Conservation (phyloP, 2,888 invertebrate species). For the Galerucella pusilla region DNA sequence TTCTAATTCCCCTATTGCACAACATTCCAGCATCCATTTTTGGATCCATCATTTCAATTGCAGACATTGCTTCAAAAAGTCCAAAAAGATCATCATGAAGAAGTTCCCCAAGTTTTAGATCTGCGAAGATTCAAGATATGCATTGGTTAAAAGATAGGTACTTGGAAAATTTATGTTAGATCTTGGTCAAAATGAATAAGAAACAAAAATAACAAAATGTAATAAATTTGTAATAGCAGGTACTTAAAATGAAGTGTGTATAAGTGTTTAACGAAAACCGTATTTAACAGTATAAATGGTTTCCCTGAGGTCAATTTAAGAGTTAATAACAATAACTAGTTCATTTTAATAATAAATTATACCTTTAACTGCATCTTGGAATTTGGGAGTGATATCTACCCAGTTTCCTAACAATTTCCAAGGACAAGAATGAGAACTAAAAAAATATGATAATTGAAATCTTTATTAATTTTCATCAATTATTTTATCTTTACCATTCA, state of each 20-base stretch:
- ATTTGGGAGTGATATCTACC: slow-evolving; percentile 55
- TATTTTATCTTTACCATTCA: slow-evolving; percentile 26
- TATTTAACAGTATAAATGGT: neutral
- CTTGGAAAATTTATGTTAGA: too few species aligned
- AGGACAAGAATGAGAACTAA: slow-evolving; percentile 38
- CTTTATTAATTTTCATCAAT: neutral
- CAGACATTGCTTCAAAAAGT: slow-evolving; percentile 98
- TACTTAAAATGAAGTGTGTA: neutral
- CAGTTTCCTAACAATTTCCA: slow-evolving; percentile 47
- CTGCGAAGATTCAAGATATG: slow-evolving; percentile 59
- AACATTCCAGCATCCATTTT: slow-evolving; percentile 99
- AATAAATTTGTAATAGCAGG: too few species aligned
- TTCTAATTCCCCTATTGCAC: slow-evolving; percentile 87
- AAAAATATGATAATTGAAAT: slow-evolving; percentile 25
- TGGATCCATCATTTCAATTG: slow-evolving; percentile 99
- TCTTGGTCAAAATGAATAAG: neutral
- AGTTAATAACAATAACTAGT: neutral
- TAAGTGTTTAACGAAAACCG: neutral
- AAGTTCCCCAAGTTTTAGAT: slow-evolving; percentile 88
- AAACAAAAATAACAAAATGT: neutral
- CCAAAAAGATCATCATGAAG: slow-evolving; percentile 92
- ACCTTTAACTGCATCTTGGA: slow-evolving; percentile 57
- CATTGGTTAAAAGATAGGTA: neutral
- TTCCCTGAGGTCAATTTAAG: neutral
- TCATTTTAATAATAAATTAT: slow-evolving; percentile 9